phyloP scores from a whole-genome alignment of 2,888 invertebrate genomes.

The Drosophila yooni region DNA sequence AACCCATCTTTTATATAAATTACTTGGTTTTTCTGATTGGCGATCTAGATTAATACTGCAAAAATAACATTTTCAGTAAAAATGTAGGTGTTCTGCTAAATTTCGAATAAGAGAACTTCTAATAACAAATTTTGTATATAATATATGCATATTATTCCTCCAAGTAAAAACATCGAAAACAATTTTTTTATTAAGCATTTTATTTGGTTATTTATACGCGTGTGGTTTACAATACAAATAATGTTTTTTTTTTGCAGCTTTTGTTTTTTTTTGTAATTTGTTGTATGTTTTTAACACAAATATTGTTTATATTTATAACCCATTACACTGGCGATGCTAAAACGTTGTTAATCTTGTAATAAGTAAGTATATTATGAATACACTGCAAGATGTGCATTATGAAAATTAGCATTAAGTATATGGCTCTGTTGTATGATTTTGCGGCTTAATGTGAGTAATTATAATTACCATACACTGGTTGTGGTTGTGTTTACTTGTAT shows the following conservation, averaged over 20 bases:
- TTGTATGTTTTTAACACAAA: constrained; percentile 74
- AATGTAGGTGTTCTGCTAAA: neutral
- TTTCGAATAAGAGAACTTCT: neutral
- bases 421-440: constrained; percentile 38
- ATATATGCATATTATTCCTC: neutral
- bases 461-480: constrained; percentile 35
- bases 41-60: neutral
- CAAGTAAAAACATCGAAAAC: constrained; percentile 1
- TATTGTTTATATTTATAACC: constrained; percentile 60
- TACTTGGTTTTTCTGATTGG: neutral
- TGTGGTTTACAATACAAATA: constrained; percentile 83
- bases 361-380: constrained; percentile 57
- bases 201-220: constrained; percentile 80
- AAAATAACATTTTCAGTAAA: neutral
- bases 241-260: constrained; percentile 45
- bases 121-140: neutral
- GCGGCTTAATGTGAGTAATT: constrained; percentile 52
- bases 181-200: constrained; percentile 71
- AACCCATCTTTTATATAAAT: neutral
- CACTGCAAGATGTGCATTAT: constrained; percentile 68
- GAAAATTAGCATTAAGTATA: constrained; percentile 67
- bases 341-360: constrained; percentile 66
- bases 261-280: constrained; percentile 44
- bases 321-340: constrained; percentile 69
- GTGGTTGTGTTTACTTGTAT: constrained; percentile 48